Base-by-base conservation (phyloP, 2,113 vertebrate genomes). In the Aspidoscelis tigris region DNA sequence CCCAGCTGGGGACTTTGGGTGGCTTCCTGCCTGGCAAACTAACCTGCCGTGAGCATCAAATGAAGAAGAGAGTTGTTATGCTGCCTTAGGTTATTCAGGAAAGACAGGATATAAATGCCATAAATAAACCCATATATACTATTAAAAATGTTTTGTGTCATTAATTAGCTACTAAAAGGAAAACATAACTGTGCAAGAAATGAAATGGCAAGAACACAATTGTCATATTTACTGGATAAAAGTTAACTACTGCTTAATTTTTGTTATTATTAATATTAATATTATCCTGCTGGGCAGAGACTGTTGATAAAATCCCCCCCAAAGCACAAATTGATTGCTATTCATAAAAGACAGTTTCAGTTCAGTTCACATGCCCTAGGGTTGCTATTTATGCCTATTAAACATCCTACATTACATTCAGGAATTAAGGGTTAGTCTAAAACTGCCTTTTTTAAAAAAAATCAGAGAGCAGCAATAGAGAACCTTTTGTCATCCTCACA, bases 201-300 rank as follows among this genome's bases (percentile, higher is more conserved):
- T 69, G 43, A 53, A 24, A 69, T 68, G 24, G 66, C 78, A 70
- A 53, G 64, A 33, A 80, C 50, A 24, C 14, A n/a, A 39, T 21
- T 82, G 75, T 78, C 43, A 50, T 73, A 61, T 39, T 58, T 58
- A 80, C 47, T 50, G 41, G 76, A 78, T 58, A 86, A 85, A 79
- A 8, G 22, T 50, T 88, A 85, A 7, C 39, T 44, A 69, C 2
- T 50, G 65, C n/a, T 8, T 53, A 5, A 9, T 58, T 58, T 12
- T 75, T 68, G 66, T 18, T 39, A 24, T n/a, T 89, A 87, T n/a
- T 66, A 44, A 69, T 64, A 84, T 41, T 4, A 26, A 61, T 33
- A 33, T 33, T 33, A 33, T 33, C 33, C 33, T 33, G 33, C 55
- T 61, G 7, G 78, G 14, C 71, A 79, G 3, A 9, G 65, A 14